Base-by-base conservation (phyloP, 2,888 invertebrate species). In the Phytoseiulus persimilis region DNA sequence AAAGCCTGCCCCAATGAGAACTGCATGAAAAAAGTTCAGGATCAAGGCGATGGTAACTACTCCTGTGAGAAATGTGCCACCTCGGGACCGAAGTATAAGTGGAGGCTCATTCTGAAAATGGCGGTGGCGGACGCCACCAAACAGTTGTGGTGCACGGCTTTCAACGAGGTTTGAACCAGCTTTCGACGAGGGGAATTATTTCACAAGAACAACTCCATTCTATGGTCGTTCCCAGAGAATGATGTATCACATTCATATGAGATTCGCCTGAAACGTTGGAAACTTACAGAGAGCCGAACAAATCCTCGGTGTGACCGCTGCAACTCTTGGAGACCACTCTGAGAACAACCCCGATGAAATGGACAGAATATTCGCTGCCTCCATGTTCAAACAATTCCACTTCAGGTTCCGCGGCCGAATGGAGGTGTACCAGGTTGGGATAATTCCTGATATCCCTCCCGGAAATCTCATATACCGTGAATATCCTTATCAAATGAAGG, bases 11-110 rank as follows among this genome's bases (percentile, higher is more conserved):
- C 98, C 0, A 94, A 95, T 89, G 95, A 95, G 0, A 95, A 95
- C 90, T 99, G 99, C 93, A 98, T 98, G 92, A 99, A 99, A 93
- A 99, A 99, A 93, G 94, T 98, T 0, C 94, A 97, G 14, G 98
- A 98, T 92, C 95, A 95, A 92, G 95, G 95, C 91, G 97, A 97
- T 92, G 97, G 96, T 0, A 94, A 95, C 92, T 99, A 95, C 93
- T 94, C 97, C 90, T 99, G 99, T 93, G 99, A 99, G 93, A 99
- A 99, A 93, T 99, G 99, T 93, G 95, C 95, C 92, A 94, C 95
- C 90, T n/a, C 87, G 33, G 96, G 94, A 92, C 95, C 96, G 0
- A 95, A 95, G 91, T 98, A 95, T 93, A 96, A 96, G 92, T 97
- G 96, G 93, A 94, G 98, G 84, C 93, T 98, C 91, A 94, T 99